Percentiles rank a stretch among this genome's conserved stretches.
Evolutionary conservation across 1,140 invertebrate species (phyloP).

Genomic region (Diabrotica virgifera): DNA sequence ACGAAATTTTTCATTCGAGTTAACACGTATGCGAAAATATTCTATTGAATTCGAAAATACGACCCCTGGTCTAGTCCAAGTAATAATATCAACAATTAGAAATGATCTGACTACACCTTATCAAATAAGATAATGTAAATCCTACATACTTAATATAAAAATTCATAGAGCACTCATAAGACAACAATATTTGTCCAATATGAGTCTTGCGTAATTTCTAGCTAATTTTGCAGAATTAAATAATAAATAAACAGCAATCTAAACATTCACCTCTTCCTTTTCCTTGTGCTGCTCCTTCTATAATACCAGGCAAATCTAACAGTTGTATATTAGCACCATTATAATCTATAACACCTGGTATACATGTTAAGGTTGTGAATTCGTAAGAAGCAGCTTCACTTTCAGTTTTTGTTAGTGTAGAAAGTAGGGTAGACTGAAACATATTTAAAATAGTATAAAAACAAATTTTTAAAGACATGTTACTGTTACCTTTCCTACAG

Average conservation of each 20-base stretch:
- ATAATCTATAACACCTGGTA: constrained; percentile 98
- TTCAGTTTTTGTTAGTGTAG: constrained; percentile 90
- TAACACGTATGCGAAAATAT: no score
- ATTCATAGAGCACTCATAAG: no score
- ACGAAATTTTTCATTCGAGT: no score
- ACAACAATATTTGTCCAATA: no score
- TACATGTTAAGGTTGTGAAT: constrained; percentile 99
- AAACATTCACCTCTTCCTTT: constrained; percentile 75
- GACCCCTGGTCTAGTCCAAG: no score
- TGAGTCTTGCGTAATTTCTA: no score
- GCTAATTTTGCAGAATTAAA: neutral
- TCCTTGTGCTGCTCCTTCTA: constrained; percentile 94
- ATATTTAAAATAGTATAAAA: constrained; percentile 7
- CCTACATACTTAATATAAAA: no score
- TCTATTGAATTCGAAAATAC: no score
- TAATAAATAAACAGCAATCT: neutral
- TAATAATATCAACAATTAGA: no score
- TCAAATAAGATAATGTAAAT: no score
- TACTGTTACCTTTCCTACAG: constrained; percentile 77
- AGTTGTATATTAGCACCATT: constrained; percentile 98
- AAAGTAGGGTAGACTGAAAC: constrained; percentile 83
- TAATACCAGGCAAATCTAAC: constrained; percentile 94
- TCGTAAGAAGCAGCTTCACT: constrained; percentile 97
- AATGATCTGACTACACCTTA: no score
- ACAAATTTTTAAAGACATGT: no score